These are phyloP conservation scores for Pelecanus crispus DNA, from an alignment of 2,113 vertebrate species.

Conservation along the genomic window DNA sequence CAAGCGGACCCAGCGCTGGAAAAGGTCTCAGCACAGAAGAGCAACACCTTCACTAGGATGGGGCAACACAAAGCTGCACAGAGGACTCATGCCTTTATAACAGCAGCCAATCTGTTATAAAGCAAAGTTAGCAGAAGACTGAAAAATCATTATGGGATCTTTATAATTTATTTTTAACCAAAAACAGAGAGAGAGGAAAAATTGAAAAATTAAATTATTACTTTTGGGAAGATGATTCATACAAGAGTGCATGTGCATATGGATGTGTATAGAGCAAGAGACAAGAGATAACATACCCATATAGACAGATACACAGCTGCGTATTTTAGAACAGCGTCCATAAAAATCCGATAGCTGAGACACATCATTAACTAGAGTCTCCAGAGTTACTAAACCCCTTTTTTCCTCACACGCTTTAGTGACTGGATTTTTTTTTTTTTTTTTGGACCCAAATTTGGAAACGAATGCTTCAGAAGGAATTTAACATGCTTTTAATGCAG, in stretches of 20 bases:
- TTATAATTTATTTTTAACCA: background rate
- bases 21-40: background rate
- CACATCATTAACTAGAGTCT: background rate
- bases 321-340: background rate
- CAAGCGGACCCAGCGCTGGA: background rate
- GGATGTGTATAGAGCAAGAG: background rate
- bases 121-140: background rate
- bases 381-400: background rate
- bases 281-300: background rate
- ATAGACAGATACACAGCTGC: background rate
- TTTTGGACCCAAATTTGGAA: background rate
- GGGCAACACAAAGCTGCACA: background rate
- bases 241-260: too few species aligned
- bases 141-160: background rate
- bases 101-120: background rate
- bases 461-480: background rate
- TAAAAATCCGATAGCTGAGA: background rate
- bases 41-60: background rate
- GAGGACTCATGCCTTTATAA: background rate
- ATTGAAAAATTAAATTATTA: background rate
- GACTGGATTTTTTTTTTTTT: too few species aligned
- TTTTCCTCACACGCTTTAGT: background rate
- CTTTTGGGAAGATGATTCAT: background rate
- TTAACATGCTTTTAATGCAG: background rate
- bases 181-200: background rate